Conservation (phyloP, 2,797 vertebrate genomes). For the Coranthus polyacanthus region DNA sequence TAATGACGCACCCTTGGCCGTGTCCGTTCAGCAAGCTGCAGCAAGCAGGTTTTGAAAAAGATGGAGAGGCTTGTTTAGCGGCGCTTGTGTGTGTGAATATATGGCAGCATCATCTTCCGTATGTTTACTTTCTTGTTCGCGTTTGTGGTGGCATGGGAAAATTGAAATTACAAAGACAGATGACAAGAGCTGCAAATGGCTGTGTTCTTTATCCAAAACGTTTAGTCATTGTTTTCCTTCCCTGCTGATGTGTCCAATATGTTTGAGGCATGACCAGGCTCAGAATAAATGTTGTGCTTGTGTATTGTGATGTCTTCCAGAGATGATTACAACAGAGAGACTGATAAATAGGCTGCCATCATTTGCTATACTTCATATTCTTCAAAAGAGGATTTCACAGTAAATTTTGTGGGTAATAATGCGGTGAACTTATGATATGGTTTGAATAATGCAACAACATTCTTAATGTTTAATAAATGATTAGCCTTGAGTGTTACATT, state of each 20-base stretch:
- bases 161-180: slow-evolving; percentile 39
- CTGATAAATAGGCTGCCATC: slow-evolving; percentile 44
- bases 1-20: slow-evolving; percentile 43
- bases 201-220: slow-evolving; percentile 18
- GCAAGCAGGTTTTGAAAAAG: slow-evolving; percentile 21
- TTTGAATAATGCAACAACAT: slow-evolving; percentile 38
- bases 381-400: slow-evolving; percentile 29
- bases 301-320: slow-evolving; percentile 30
- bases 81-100: background rate
- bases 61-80: slow-evolving; percentile 9
- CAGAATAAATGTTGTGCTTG: slow-evolving; percentile 17
- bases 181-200: slow-evolving; percentile 5
- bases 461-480: slow-evolving; percentile 37
- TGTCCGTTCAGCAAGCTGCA: slow-evolving; percentile 16
- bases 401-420: slow-evolving; percentile 4
- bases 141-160: slow-evolving; percentile 6
- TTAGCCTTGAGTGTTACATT: slow-evolving; percentile 21
- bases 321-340: slow-evolving; percentile 22
- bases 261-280: slow-evolving; percentile 39
- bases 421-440: background rate
- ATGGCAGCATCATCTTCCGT: background rate
- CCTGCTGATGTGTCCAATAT: slow-evolving; percentile 36
- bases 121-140: background rate
- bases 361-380: slow-evolving; percentile 22
- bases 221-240: slow-evolving; percentile 43